A percentile compares a stretch with the other conserved stretches of the same genome.
Evolutionary conservation across 2,797 vertebrate species (phyloP).

Genomic region (Diplodus puntazzo): DNA sequence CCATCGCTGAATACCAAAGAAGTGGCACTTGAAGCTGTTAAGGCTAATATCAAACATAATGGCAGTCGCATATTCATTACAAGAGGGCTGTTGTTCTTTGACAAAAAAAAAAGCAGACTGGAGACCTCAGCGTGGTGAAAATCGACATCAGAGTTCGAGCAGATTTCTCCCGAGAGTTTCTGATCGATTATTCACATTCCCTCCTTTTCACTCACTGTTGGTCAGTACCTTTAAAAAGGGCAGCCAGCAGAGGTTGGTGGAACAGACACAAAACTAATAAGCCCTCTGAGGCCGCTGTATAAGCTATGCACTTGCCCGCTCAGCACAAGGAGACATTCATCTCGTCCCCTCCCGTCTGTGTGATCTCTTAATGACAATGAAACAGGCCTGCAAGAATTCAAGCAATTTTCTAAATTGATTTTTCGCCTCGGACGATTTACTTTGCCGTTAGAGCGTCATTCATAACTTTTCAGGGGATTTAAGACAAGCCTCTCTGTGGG

Average conservation of each 20-base stretch:
- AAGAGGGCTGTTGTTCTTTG: neutral
- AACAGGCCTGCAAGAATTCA: slow-evolving; percentile 80
- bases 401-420: slow-evolving; percentile 87
- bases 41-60: slow-evolving; percentile 19
- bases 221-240: slow-evolving; percentile 32
- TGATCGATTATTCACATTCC: slow-evolving; percentile 42
- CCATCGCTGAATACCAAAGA: slow-evolving; percentile 20
- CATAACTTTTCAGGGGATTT: slow-evolving; percentile 76
- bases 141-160: slow-evolving; percentile 5
- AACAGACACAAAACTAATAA: slow-evolving; percentile 64
- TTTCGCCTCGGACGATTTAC: slow-evolving; percentile 82
- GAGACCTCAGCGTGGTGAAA: slow-evolving; percentile 22
- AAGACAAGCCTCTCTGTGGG: slow-evolving; percentile 51
- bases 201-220: slow-evolving; percentile 5
- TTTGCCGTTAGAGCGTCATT: slow-evolving; percentile 74
- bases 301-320: slow-evolving; percentile 56
- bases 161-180: slow-evolving; percentile 39
- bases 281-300: slow-evolving; percentile 47
- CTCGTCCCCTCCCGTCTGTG: slow-evolving; percentile 59
- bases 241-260: slow-evolving; percentile 34
- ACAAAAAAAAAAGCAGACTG: neutral
- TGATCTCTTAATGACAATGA: slow-evolving; percentile 82
- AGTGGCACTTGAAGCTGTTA: slow-evolving; percentile 5
- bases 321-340: slow-evolving; percentile 68
- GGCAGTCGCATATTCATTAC: neutral